A percentile compares a stretch with the other conserved stretches of the same genome.
Conservation (phyloP, 2,113 vertebrate species). For the Balaeniceps rex region DNA sequence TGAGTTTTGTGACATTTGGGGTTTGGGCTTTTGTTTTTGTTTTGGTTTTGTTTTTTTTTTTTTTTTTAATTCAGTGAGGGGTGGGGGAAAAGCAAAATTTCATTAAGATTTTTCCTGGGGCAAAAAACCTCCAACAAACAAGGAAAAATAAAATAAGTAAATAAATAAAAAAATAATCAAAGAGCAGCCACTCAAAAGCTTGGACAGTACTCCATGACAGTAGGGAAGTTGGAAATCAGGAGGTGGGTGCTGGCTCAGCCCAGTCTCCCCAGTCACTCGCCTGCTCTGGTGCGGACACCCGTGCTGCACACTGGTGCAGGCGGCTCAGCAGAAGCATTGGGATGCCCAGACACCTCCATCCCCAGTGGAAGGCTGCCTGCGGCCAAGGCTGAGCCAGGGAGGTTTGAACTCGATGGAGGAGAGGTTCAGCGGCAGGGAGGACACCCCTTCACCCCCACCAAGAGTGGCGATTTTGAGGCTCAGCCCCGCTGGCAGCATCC, state of each 20-base stretch:
- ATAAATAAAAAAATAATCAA: neutral
- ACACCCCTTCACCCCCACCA: neutral
- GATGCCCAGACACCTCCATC: neutral
- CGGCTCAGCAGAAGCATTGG: neutral
- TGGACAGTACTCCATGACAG: neutral
- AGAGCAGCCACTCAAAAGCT: neutral
- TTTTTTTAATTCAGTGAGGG: neutral
- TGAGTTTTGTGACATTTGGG: conserved; percentile 13
- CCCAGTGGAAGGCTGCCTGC: neutral
- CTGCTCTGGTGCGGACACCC: neutral
- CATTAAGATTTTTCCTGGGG: neutral
- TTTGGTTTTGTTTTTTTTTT: neutral
- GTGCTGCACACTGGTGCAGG: fast-evolving
- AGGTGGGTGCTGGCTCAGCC: neutral
- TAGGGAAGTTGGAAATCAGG: neutral
- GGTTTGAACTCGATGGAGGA: neutral
- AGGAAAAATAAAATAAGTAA: neutral
- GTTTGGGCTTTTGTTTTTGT: neutral
- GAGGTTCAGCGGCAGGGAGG: neutral
- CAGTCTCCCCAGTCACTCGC: neutral
- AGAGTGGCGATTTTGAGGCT: neutral
- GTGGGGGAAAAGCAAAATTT: neutral
- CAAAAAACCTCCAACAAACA: neutral
- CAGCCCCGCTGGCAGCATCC: too few species aligned
- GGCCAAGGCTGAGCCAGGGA: neutral